Evolutionary conservation across 2,797 vertebrate genomes (phyloP).

Genomic region (Nannoperca australis): DNA sequence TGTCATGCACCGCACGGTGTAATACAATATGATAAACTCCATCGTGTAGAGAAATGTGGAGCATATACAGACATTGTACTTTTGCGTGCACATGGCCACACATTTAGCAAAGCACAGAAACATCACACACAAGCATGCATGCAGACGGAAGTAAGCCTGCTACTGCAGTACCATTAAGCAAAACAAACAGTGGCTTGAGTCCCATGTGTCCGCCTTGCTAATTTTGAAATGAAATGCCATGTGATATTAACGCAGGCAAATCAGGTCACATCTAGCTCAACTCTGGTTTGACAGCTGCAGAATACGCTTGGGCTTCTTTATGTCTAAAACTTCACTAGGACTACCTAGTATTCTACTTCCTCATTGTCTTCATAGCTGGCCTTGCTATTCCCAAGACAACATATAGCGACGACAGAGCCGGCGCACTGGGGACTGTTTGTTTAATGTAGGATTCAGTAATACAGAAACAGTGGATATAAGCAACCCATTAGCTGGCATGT

Average conservation of each 20-base stretch:
- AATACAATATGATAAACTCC: conserved; percentile 67
- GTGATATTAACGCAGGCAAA: conserved; percentile 71
- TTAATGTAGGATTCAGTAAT: conserved; percentile 52
- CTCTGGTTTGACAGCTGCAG: conserved; percentile 64
- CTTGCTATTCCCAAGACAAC: conserved; percentile 38
- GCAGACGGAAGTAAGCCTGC: conserved; percentile 18
- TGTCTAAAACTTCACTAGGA: conserved; percentile 39
- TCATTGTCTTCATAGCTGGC: conserved; percentile 32
- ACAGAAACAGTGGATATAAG: conserved; percentile 51
- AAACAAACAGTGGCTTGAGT: conserved; percentile 52
- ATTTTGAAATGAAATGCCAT: conserved; percentile 73
- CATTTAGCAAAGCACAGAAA: neutral
- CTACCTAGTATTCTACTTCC: conserved; percentile 18
- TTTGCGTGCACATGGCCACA: conserved; percentile 9
- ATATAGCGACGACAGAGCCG: conserved; percentile 48
- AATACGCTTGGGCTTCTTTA: conserved; percentile 51
- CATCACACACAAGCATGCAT: conserved; percentile 31
- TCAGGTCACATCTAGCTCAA: conserved; percentile 76
- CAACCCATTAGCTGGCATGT: conserved; percentile 67
- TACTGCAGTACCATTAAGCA: conserved; percentile 55
- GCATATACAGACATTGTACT: neutral
- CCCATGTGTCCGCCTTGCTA: conserved; percentile 61
- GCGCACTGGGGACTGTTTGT: conserved; percentile 57
- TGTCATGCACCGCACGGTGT: conserved; percentile 40
- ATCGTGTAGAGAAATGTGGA: neutral